Evolutionary conservation across 1,140 invertebrate species (phyloP).

Genomic region (Plutomurus gul): DNA sequence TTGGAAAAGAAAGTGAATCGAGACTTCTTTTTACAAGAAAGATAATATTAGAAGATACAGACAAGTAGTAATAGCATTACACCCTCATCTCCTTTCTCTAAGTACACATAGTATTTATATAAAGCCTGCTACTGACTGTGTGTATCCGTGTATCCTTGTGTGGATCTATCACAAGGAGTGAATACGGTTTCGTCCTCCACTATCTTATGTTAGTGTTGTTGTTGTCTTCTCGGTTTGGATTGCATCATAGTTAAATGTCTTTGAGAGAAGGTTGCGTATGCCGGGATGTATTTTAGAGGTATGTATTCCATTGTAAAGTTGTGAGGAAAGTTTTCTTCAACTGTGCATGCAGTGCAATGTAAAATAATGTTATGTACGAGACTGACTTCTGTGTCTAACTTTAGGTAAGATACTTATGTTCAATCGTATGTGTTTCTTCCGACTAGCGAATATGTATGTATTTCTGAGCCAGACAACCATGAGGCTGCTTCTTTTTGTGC

Average conservation of each 20-base stretch:
- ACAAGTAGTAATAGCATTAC: no score
- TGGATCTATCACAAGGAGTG: no score
- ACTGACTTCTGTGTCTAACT: conserved; percentile 14
- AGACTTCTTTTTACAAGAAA: not conserved
- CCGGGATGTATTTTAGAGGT: not conserved
- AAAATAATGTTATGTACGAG: conserved; percentile 19
- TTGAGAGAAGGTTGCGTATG: not conserved
- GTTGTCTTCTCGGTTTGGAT: not conserved
- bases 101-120: no score
- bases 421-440: not conserved
- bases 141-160: no score
- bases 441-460: conserved; percentile 1
- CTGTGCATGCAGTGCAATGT: not conserved
- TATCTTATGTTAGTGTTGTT: not conserved
- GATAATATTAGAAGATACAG: no score
- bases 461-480: conserved; percentile 7
- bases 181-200: not conserved
- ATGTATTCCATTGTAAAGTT: not conserved
- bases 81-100: no score
- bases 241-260: not conserved
- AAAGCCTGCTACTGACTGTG: no score
- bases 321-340: not conserved
- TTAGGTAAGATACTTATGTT: conserved; percentile 22
- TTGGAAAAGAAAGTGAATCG: not conserved
- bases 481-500: not conserved